Base-by-base conservation (phyloP, 2,113 vertebrate genomes). In the Sinocyclocheilus grahami region DNA sequence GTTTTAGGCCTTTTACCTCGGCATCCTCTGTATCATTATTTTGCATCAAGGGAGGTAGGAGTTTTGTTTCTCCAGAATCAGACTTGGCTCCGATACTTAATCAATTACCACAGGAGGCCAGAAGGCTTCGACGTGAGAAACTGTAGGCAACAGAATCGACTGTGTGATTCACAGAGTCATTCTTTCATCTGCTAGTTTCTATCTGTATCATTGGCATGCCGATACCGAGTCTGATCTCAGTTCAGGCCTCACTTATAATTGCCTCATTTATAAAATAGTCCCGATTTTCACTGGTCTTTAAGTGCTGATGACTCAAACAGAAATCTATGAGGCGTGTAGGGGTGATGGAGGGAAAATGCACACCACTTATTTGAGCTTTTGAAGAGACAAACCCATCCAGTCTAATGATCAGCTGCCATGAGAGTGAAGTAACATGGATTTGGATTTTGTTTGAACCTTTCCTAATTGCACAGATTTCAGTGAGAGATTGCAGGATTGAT, bases 241-340 rank as follows among this genome's bases (percentile, higher is more conserved):
- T 92, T 94, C 91, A 92, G 87, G 33, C 86, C 86, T 85, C 86
- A 71, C 87, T 90, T 84, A 90, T 93, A 92, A 94, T 93, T 91
- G 91, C 90, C 92, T 93, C 91, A 90, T 94, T 94, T 92, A 88
- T 93, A 88, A 92, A 93, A 94, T 93, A 92, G 85, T 89, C 90
- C 91, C 92, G 92, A 92, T 89, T 91, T 92, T 91, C 85, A 58
- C 85, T 37, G 69, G 87, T 88, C 84, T 78, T 90, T 88, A 30
- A 60, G 89, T 74, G 92, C 90, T 92, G 93, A 93, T 80, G 90
- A 87, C 84, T 89, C 86, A 89, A 89, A 90, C 87, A 85, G 82
- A 85, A 86, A 88, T 92, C 89, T 83, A 67, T 88, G 86, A 85
- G 90, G 84, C 89, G 87, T 53, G 39, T 9, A 22, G 48, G 63